Conservation (phyloP, 1,140 invertebrate genomes). For the Neodiprion fabricii region DNA sequence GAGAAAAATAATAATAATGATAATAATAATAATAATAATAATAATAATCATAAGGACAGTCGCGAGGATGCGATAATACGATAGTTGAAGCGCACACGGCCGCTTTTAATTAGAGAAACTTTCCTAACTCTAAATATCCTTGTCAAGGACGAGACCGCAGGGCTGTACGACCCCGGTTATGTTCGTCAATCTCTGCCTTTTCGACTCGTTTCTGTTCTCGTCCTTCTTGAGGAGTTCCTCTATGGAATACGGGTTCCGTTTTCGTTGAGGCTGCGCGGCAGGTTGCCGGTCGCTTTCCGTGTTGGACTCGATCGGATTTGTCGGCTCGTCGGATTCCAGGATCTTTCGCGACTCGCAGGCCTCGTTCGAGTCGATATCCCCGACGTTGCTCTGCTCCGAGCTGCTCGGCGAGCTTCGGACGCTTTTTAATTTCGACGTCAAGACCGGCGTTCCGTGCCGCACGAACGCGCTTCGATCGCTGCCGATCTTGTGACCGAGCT, state of each 20-base stretch:
- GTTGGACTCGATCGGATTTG: slow-evolving; percentile 28
- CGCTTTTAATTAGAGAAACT: not conserved
- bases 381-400: slow-evolving; percentile 13
- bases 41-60: not conserved
- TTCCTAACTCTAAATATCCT: slow-evolving; percentile 38
- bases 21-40: not conserved
- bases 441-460: slow-evolving; percentile 41
- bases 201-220: slow-evolving; percentile 58
- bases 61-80: not conserved
- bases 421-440: slow-evolving; percentile 40
- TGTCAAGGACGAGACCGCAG: slow-evolving; percentile 55
- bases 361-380: slow-evolving; percentile 38
- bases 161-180: slow-evolving; percentile 52
- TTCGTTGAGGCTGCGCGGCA: slow-evolving; percentile 58
- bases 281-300: slow-evolving; percentile 38
- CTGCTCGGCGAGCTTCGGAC: slow-evolving; percentile 24
- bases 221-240: slow-evolving; percentile 85
- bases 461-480: slow-evolving; percentile 52
- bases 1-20: not conserved
- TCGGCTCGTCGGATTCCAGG: slow-evolving; percentile 18
- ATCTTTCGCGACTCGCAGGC: slow-evolving; percentile 26
- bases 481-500: slow-evolving; percentile 53
- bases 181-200: slow-evolving; percentile 50
- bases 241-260: slow-evolving; percentile 85
- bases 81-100: not conserved